Base-by-base conservation (phyloP, 2,797 vertebrate genomes). In the Furcifer pardalis region DNA sequence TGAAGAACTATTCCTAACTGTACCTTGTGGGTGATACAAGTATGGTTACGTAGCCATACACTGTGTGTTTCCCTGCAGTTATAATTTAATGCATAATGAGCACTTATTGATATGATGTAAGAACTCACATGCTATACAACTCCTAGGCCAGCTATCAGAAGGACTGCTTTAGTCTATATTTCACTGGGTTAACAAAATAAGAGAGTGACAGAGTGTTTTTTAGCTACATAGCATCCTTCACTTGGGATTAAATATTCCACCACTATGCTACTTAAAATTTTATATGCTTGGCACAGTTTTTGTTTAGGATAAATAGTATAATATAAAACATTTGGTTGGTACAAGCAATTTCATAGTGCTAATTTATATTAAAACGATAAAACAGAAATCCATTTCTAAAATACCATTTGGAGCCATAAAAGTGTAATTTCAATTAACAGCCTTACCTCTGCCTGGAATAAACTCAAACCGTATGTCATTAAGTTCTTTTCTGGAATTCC, bases 391-490 rank as follows among this genome's bases (percentile, higher is more conserved):
- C 91, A 88, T 89, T 94, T 90, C 86, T 88, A 89, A 93, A 94
- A 94, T 83, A 92, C n/a, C 88, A 90, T 92, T 91, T 82, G 81
- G 81, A 91, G 82, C 84, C 92, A 75, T 91, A 92, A 94, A 73
- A 91, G 83, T 92, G 89, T 91, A 95, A 93, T 92, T 94, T 92
- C 90, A 92, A 84, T 90, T 87, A 87, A 86, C 89, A 94, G 75
- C 87, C 97, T 97, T 96, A 99, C 98, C 98, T 97, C 98, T 97
- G 76, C 98, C 98, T 83, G 98, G 98, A 94, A 98, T 98, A 96
- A 99, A 99, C 93, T 99, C 98, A 96, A 99, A 99, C 86, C 98
- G 97, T 96, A 99, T 99, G 94, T 99, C 98, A 96, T 99, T 99
- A 95, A 99, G 96, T 93, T 99, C 98, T 93, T 99, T 99, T 94